A percentile compares a stretch with the other conserved stretches of the same genome.
phyloP scores from a whole-genome alignment of 2,797 vertebrate genomes.

The Cygnus olor region DNA sequence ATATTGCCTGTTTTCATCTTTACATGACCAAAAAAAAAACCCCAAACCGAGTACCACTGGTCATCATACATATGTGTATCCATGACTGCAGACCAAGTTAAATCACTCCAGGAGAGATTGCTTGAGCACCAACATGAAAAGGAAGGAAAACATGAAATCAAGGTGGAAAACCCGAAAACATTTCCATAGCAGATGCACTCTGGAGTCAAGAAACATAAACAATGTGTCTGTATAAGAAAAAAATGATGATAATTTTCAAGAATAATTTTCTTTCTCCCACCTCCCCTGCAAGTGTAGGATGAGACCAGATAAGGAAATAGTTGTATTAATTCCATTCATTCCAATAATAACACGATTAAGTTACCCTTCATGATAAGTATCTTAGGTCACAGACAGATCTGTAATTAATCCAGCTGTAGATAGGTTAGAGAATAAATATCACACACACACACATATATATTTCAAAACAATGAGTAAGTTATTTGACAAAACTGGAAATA shows the following conservation, averaged over 20 bases:
- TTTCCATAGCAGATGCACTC: neutral
- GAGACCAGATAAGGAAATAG: neutral
- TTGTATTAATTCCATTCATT: neutral
- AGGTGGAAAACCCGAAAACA: neutral
- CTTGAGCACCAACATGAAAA: neutral
- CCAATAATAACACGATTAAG: neutral
- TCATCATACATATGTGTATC: neutral
- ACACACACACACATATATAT: neutral
- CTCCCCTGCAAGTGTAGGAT: neutral
- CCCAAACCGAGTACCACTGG: neutral
- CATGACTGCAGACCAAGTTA: neutral
- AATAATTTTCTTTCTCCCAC: neutral
- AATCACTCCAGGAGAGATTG: neutral
- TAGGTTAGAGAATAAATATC: neutral
- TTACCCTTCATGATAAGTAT: neutral
- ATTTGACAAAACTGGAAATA: neutral
- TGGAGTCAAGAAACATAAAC: neutral
- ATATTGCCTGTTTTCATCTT: neutral
- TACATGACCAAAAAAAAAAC: neutral
- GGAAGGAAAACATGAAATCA: neutral
- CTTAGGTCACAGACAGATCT: neutral
- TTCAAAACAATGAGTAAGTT: neutral
- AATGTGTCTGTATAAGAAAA: neutral
- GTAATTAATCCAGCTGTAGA: neutral
- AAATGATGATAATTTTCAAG: neutral